phyloP scores from a whole-genome alignment of 2,797 vertebrate genomes.

The Scleropages formosus region DNA sequence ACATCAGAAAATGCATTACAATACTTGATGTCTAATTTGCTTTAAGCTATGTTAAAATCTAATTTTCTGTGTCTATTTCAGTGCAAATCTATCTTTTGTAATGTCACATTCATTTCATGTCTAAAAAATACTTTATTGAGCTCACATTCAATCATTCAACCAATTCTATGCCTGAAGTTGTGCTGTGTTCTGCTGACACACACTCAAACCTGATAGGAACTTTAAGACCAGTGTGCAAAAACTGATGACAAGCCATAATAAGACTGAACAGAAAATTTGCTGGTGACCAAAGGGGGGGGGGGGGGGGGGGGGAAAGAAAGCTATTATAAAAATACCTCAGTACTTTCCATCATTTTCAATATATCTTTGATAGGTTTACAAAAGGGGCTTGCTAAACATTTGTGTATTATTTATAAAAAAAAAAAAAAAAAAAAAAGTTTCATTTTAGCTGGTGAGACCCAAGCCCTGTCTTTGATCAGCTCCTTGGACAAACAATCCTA shows the following conservation, averaged over 20 bases:
- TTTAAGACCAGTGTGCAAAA: conserved; percentile 17
- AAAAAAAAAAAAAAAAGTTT: no score
- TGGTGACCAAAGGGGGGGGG: conserved; percentile 29
- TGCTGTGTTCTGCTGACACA: conserved; percentile 43
- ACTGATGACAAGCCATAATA: conserved; percentile 27
- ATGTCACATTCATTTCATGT: neutral
- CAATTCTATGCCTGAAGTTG: conserved; percentile 37
- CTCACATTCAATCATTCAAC: conserved; percentile 46
- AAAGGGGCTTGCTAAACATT: conserved; percentile 20
- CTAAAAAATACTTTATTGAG: conserved; percentile 31
- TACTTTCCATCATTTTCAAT: conserved; percentile 30
- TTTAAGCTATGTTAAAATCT: conserved; percentile 15
- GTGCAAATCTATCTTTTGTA: conserved; percentile 22
- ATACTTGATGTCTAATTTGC: conserved; percentile 33
- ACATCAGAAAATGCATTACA: conserved; percentile 17
- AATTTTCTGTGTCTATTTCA: conserved; percentile 29
- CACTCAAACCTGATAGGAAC: conserved; percentile 18
- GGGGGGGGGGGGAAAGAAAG: conserved; percentile 43
- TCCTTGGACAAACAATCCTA: neutral
- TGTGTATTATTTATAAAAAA: conserved; percentile 31
- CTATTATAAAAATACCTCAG: conserved; percentile 38
- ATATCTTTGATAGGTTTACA: conserved; percentile 24
- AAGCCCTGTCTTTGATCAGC: conserved; percentile 28
- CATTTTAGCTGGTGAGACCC: conserved; percentile 33
- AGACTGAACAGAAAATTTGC: conserved; percentile 17